Evolutionary conservation across 2,797 vertebrate species (phyloP).

Genomic region (Anguilla pacifica): DNA sequence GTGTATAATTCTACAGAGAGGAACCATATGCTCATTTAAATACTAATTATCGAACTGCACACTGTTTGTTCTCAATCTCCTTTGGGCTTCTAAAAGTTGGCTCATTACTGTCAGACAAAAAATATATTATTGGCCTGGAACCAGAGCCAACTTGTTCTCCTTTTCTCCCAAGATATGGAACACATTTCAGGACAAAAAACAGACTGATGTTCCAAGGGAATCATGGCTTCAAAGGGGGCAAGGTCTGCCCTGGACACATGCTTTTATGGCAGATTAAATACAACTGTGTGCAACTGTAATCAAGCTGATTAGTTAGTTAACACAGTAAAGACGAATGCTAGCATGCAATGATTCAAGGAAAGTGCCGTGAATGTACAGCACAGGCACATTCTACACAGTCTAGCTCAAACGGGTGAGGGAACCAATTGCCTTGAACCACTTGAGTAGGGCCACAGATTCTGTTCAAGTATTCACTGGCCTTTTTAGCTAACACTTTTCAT

Average conservation of each 20-base stretch:
- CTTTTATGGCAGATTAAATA: not conserved
- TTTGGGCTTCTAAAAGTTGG: slow-evolving; percentile 41
- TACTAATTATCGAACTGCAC: slow-evolving; percentile 46
- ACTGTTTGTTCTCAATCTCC: slow-evolving; percentile 34
- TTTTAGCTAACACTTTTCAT: too few relatives aligned
- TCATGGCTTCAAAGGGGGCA: not conserved
- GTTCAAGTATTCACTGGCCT: too few relatives aligned
- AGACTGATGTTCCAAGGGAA: not conserved
- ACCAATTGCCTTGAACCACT: too few relatives aligned
- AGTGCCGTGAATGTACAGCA: not conserved
- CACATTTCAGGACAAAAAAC: not conserved
- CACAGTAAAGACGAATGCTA: not conserved
- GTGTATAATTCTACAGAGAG: slow-evolving; percentile 34
- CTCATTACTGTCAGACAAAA: slow-evolving; percentile 17
- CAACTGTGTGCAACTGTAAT: not conserved
- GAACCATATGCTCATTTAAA: slow-evolving; percentile 43
- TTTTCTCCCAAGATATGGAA: not conserved
- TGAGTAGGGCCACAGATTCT: too few relatives aligned
- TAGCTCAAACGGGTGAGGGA: too few relatives aligned
- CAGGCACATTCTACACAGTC: not conserved
- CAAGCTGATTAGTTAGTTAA: not conserved
- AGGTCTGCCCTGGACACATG: not conserved
- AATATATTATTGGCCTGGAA: not conserved
- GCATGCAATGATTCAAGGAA: not conserved
- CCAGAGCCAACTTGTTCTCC: slow-evolving; percentile 9